Percentiles rank a stretch among this genome's conserved stretches.
These are phyloP conservation scores for Rhamnusium bicolor DNA, from an alignment of 2,888 invertebrate species.

Conservation along the genomic window DNA sequence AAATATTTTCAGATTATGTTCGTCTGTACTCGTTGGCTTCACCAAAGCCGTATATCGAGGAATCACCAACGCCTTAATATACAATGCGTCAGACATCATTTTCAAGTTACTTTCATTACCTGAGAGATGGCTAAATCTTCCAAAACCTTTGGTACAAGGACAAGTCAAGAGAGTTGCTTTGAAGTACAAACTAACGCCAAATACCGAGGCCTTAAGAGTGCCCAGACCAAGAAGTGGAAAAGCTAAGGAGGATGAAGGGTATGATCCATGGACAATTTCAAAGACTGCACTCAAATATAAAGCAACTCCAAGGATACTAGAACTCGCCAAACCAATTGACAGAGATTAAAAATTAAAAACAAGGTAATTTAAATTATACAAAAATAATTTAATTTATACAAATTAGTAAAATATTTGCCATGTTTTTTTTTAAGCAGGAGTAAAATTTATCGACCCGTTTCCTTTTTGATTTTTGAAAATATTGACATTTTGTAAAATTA, in stretches of 20 bases:
- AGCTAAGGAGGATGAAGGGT: constrained; percentile 70
- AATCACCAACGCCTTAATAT: constrained; percentile 54
- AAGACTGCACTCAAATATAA: constrained; percentile 72
- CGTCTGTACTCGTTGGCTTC: constrained; percentile 52
- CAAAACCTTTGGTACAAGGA: constrained; percentile 52
- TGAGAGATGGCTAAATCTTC: constrained; percentile 46
- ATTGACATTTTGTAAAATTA: too few species aligned
- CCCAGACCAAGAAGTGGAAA: constrained; percentile 65
- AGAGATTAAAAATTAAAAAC: constrained; percentile 48
- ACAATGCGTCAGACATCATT: constrained; percentile 55
- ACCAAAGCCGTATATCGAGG: constrained; percentile 47
- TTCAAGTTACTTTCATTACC: constrained; percentile 51
- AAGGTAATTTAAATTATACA: not conserved
- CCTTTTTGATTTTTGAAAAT: too few species aligned
- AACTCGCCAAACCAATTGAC: constrained; percentile 70
- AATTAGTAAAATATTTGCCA: too few species aligned
- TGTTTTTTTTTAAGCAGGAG: too few species aligned
- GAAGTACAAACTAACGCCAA: constrained; percentile 54
- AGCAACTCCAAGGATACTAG: constrained; percentile 68
- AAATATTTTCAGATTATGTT: constrained; percentile 49
- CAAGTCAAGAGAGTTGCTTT: constrained; percentile 52
- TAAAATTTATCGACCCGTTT: too few species aligned
- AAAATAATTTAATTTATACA: too few species aligned
- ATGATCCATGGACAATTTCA: constrained; percentile 72
- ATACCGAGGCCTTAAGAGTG: constrained; percentile 61